These are phyloP conservation scores for Huso huso DNA, from an alignment of 2,797 vertebrate genomes.

Conservation along the genomic window DNA sequence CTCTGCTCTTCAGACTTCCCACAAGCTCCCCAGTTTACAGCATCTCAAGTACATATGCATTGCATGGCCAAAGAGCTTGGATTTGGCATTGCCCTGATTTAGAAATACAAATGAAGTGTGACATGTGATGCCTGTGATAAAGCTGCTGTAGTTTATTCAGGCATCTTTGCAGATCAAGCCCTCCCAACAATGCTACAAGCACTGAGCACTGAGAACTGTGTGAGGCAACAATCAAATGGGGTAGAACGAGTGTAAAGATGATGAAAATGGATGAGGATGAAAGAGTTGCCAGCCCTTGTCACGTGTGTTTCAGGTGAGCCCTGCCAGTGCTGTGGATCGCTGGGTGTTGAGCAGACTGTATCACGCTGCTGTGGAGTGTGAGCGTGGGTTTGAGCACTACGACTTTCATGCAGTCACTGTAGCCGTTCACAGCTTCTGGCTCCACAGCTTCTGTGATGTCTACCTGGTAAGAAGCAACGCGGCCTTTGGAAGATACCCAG, in stretches of 20 bases:
- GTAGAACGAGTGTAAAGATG: not conserved
- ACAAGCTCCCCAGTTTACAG: no score
- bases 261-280: not conserved
- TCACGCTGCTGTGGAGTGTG: conserved; percentile 51
- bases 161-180: no score
- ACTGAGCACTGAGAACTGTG: not conserved
- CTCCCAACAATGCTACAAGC: not conserved
- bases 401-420: conserved; percentile 56
- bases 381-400: conserved; percentile 48
- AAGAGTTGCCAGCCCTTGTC: not conserved
- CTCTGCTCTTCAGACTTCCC: no score
- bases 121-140: no score
- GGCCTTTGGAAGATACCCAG: no score
- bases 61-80: no score
- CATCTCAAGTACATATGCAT: no score
- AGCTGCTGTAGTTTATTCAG: no score
- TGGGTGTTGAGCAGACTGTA: conserved; percentile 65
- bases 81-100: no score
- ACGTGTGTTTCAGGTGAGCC: conserved; percentile 25
- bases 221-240: not conserved
- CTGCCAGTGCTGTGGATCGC: conserved; percentile 52
- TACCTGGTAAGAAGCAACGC: conserved; percentile 65
- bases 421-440: conserved; percentile 61
- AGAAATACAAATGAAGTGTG: no score
- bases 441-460: conserved; percentile 66